Conservation (phyloP, 2,888 invertebrate species). For the Petrophora chlorosata region DNA sequence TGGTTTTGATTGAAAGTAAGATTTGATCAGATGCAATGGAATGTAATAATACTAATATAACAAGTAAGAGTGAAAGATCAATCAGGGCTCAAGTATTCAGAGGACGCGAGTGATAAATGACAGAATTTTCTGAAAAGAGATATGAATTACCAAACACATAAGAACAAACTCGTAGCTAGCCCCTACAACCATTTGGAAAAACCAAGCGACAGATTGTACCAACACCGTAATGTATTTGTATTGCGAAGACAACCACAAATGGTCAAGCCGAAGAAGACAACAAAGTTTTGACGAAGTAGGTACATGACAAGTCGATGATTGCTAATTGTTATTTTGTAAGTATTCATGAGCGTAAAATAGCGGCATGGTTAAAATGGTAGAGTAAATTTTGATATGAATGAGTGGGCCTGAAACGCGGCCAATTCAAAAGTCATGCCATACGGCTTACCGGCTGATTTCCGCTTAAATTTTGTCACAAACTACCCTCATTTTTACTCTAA, state of each 20-base stretch:
- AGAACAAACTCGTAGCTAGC: background rate
- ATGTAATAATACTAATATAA: too few species aligned
- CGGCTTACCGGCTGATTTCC: slow-evolving; percentile 72
- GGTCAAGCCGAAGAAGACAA: slow-evolving; percentile 41
- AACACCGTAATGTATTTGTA: slow-evolving; percentile 22
- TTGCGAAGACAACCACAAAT: slow-evolving; percentile 37
- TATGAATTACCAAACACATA: background rate
- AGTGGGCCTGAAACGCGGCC: slow-evolving; percentile 47
- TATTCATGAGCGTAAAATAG: slow-evolving; percentile 44
- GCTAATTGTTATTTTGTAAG: slow-evolving; percentile 44
- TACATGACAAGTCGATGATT: slow-evolving; percentile 75
- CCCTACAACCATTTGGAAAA: slow-evolving; percentile 1
- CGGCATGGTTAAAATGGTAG: slow-evolving; percentile 42
- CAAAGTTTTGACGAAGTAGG: slow-evolving; percentile 39
- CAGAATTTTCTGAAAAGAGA: background rate
- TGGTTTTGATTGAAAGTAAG: too few species aligned
- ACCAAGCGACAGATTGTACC: slow-evolving; percentile 26
- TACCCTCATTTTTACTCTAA: slow-evolving; percentile 44
- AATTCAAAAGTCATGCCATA: slow-evolving; percentile 71
- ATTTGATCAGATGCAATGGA: too few species aligned
- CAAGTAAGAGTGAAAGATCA: too few species aligned
- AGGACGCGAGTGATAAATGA: too few species aligned
- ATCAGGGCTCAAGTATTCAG: too few species aligned
- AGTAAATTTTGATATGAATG: slow-evolving; percentile 51
- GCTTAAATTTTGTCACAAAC: slow-evolving; percentile 47